Evolutionary conservation across 2,113 vertebrate species (phyloP).

Genomic region (Melanerpes aurifrons): DNA sequence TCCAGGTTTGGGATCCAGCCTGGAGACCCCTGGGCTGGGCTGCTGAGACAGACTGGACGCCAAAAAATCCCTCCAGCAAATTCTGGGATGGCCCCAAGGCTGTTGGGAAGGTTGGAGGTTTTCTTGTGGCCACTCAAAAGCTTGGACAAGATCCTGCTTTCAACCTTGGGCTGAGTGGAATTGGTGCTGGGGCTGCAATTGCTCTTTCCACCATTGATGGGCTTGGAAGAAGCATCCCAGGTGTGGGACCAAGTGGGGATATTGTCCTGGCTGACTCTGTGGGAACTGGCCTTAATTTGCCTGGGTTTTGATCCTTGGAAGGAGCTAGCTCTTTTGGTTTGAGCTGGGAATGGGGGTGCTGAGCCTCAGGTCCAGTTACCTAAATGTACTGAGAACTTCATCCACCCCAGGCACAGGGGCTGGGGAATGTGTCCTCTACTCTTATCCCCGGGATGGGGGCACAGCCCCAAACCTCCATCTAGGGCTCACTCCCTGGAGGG

Average conservation of each 20-base stretch:
- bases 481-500: rapidly evolving
- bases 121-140: background rate
- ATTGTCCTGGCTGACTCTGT: rapidly evolving
- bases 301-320: background rate
- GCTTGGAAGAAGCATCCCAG: background rate
- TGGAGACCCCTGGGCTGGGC: rapidly evolving
- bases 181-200: too few relatives aligned
- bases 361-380: background rate
- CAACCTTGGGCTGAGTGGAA: rapidly evolving
- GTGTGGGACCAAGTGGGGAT: background rate
- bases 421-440: rapidly evolving
- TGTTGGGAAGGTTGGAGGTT: rapidly evolving
- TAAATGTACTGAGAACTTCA: background rate
- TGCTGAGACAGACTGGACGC: background rate
- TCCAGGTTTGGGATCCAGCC: background rate
- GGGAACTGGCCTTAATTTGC: background rate
- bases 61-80: background rate
- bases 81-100: too few relatives aligned
- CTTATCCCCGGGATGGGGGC: background rate
- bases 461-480: background rate
- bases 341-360: background rate
- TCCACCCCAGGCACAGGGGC: background rate
- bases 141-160: background rate
- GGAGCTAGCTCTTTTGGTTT: background rate
- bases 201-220: rapidly evolving